These are phyloP conservation scores for Neopipo cinnamomea DNA, from an alignment of 2,113 vertebrate species.

Conservation along the genomic window DNA sequence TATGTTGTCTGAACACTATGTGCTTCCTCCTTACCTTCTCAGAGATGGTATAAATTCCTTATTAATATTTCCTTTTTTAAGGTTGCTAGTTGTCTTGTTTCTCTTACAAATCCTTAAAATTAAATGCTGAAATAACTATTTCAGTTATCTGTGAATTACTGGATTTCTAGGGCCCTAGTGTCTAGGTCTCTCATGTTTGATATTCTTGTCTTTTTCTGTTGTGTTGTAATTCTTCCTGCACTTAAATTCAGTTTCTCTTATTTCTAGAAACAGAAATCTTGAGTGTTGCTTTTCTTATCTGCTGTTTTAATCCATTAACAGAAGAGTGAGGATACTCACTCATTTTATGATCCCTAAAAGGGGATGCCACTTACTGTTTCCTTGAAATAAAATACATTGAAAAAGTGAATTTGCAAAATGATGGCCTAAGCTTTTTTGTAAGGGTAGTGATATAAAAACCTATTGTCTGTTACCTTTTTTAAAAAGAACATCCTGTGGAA, in stretches of 20 bases:
- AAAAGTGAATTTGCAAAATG: not conserved
- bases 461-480: not conserved
- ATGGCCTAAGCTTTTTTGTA: not conserved
- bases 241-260: not conserved
- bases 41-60: not conserved
- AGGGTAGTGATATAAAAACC: not conserved
- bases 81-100: not conserved
- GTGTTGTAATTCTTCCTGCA: not conserved
- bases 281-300: not conserved
- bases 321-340: not conserved
- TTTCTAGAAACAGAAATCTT: not conserved
- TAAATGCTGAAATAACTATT: not conserved
- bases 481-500: not conserved
- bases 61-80: not conserved
- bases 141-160: not conserved
- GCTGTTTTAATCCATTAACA: not conserved
- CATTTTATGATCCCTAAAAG: not conserved
- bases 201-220: not conserved
- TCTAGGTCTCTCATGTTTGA: accelerated
- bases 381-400: not conserved
- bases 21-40: not conserved
- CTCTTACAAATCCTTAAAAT: not conserved
- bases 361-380: not conserved
- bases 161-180: not conserved
- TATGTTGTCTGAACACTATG: not conserved